Base-by-base conservation (phyloP, 2,797 vertebrate species). In the Neostethus bicornis region DNA sequence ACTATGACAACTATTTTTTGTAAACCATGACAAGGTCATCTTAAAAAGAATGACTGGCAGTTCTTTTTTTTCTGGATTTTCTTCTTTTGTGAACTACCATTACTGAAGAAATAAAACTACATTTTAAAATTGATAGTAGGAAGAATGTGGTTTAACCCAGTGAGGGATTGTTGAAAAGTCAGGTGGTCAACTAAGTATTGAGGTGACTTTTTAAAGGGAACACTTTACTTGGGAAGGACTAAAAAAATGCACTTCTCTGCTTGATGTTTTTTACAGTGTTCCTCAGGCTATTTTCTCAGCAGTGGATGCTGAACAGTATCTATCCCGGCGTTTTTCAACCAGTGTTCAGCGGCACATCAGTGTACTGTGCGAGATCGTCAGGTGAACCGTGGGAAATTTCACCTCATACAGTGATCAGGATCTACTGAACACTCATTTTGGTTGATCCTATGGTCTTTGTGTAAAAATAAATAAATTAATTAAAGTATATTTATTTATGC, bases 301-400 rank as follows among this genome's bases (percentile, higher is more conserved):
- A 69, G 59, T 25, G 31, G 47, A 53, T 23, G 25, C 49, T 71
- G 74, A 85, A 85, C 60, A 61, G 51, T 31, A 59, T 61, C n/a
- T n/a, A n/a, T n/a, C n/a, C n/a, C n/a, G n/a, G n/a, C n/a, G n/a
- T n/a, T n/a, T n/a, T n/a, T n/a, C n/a, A n/a, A n/a, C n/a, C n/a
- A n/a, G n/a, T n/a, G n/a, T n/a, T n/a, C n/a, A n/a, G n/a, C n/a
- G n/a, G n/a, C n/a, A n/a, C n/a, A n/a, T n/a, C n/a, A n/a, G n/a
- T n/a, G n/a, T n/a, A n/a, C n/a, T n/a, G n/a, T n/a, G n/a, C n/a
- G n/a, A n/a, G n/a, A n/a, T n/a, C n/a, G n/a, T n/a, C n/a, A n/a
- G n/a, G n/a, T n/a, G n/a, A n/a, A n/a, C n/a, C n/a, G n/a, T n/a
- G n/a, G n/a, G n/a, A n/a, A n/a, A n/a, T n/a, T n/a, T n/a, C n/a